Conservation (phyloP, 2,113 vertebrate genomes). For the Cygnus buccinator region DNA sequence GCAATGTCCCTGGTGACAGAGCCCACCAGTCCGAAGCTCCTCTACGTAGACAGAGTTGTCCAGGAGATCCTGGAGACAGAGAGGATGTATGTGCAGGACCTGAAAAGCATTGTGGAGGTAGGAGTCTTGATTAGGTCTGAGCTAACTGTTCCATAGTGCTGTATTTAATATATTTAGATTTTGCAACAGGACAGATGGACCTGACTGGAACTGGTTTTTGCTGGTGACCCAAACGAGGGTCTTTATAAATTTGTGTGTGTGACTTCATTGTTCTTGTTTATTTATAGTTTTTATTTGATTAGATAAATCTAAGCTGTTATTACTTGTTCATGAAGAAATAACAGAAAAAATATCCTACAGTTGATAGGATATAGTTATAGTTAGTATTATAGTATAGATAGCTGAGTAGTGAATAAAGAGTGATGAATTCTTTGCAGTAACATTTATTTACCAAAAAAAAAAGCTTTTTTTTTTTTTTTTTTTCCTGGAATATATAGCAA, state of each 20-base stretch:
- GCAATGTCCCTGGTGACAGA: conserved; percentile 56
- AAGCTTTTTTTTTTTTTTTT: neutral
- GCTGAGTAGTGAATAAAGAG: neutral
- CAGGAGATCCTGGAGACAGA: conserved; percentile 97
- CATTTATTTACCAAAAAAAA: neutral
- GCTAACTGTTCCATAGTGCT: neutral
- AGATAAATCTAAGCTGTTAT: neutral
- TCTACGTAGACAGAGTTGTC: conserved; percentile 94
- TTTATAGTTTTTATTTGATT: neutral
- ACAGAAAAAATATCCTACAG: neutral
- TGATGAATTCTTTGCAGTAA: neutral
- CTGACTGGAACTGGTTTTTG: neutral
- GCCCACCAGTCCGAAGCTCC: conserved; percentile 84
- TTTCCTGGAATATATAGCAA: neutral
- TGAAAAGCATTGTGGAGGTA: conserved; percentile 95
- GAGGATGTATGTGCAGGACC: conserved; percentile 94
- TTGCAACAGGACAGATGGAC: neutral
- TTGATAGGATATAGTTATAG: neutral
- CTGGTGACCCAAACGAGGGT: neutral
- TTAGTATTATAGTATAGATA: no score
- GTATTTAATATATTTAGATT: neutral
- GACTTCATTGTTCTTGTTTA: neutral
- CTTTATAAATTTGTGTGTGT: neutral
- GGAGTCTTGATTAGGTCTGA: conserved; percentile 7
- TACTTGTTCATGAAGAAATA: neutral